These are phyloP conservation scores for Silurus asotus DNA, from an alignment of 2,113 vertebrate genomes.

Conservation along the genomic window DNA sequence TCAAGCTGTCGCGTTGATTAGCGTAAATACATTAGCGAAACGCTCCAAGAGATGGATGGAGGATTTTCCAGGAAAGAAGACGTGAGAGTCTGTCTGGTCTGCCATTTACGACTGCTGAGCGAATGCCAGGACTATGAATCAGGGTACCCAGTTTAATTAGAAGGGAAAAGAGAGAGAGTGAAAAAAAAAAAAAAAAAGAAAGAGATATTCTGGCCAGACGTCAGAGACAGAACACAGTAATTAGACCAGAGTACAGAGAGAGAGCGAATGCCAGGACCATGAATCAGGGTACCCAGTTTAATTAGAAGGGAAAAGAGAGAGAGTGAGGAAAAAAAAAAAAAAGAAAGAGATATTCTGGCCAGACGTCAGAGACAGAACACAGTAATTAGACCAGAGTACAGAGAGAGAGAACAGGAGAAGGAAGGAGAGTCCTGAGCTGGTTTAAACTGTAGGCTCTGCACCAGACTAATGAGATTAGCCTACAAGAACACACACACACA, in stretches of 20 bases:
- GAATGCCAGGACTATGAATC: constrained; percentile 20
- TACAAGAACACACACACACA: constrained; percentile 60
- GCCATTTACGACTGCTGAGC: neutral
- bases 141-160: constrained; percentile 28
- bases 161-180: neutral
- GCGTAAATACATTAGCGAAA: neutral
- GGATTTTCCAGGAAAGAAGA: constrained; percentile 26
- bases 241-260: constrained; percentile 52
- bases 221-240: constrained; percentile 12
- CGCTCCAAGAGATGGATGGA: neutral
- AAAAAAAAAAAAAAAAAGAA: neutral
- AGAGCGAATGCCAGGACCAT: constrained; percentile 11
- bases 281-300: constrained; percentile 29
- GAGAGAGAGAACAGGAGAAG: constrained; percentile 55
- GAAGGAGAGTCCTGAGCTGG: constrained; percentile 40
- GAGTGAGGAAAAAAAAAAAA: neutral
- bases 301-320: constrained; percentile 17
- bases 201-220: neutral
- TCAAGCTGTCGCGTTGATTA: neutral
- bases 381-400: constrained; percentile 43
- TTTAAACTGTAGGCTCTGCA: constrained; percentile 55
- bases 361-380: neutral
- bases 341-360: neutral
- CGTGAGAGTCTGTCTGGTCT: constrained; percentile 4
- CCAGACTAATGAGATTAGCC: constrained; percentile 76